Conservation (phyloP, 2,888 invertebrate genomes). For the Periphyllus acericola region DNA sequence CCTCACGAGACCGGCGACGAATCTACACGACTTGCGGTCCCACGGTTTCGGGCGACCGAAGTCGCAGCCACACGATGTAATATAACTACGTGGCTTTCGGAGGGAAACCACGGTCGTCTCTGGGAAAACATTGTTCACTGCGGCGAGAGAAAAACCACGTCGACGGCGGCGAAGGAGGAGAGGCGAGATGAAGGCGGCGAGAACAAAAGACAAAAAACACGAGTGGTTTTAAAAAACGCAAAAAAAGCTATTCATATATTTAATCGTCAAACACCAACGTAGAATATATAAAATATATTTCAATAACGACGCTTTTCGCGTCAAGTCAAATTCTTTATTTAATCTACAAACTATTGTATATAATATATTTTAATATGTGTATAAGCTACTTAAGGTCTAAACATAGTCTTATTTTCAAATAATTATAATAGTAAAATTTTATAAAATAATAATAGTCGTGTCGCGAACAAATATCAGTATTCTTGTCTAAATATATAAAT, state of each 20-base stretch:
- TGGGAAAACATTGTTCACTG: background rate
- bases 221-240: background rate
- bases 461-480: conserved; percentile 14
- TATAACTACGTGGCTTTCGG: background rate
- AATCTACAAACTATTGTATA: conserved; percentile 4
- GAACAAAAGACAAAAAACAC: background rate
- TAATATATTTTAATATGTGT: background rate
- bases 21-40: background rate
- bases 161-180: background rate
- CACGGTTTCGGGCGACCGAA: background rate
- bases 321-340: conserved; percentile 1
- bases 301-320: conserved; percentile 5
- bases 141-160: background rate
- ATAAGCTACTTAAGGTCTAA: background rate
- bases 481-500: background rate
- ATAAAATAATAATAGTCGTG: conserved; percentile 2
- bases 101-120: background rate
- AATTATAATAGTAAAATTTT: conserved; percentile 18
- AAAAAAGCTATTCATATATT: conserved; percentile 18
- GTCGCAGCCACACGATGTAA: background rate
- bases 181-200: background rate
- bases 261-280: conserved; percentile 45
- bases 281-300: background rate
- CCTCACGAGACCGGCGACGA: background rate
- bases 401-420: background rate